Evolutionary conservation across 2,888 invertebrate genomes (phyloP), one percentile per base, ranked within the genome.

Genomic region (Pycnomerus fuliginosus): DNA sequence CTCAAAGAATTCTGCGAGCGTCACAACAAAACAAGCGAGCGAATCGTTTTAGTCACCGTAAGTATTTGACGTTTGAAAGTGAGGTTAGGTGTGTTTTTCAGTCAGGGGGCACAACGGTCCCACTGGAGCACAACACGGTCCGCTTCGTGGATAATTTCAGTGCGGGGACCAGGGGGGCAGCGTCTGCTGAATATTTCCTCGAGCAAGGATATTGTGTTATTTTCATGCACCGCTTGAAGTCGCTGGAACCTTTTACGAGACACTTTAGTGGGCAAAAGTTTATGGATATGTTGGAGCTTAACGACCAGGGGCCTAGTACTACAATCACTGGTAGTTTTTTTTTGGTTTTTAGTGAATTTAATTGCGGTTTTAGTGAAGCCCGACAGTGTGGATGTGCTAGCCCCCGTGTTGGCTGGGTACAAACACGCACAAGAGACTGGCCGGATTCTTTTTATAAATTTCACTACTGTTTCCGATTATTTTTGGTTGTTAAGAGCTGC

Each of bases 101-200:
- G 89, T 96, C 95, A 46, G 98, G 98, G 23, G 98, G 98, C 38
- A 99, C 98, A 2, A 93, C 92, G 22, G 92, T 97, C 3, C 98
- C 98, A 0, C 71, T 99, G 40, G 99, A 99, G 68, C 92, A 93
- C 70, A 92, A 95, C 68, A 96, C 97, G 1, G 99, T 99, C 1
- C 82, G 99, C 34, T 99, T 92, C 73, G 94, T 99, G 39, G 99
- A 99, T 72, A 99, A 99, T 77, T 99, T 99, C 74, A 98, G 97
- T 71, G 91, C 94, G 11, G 99, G 99, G 29, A 93, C 89, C 0
- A 80, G 98, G 53, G 99, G 99, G 13, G 85, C 98, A 0, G 84
- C 92, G 0, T 97, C 97, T 0, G 87, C 97, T 0, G 99, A 99
- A 78, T 90, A 95, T 70, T 98, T 99, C 74, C 77, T 98, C 24